Evolutionary conservation across 2,797 vertebrate species (phyloP), one percentile per base, ranked within the genome.

Genomic region (Muscicapa striata): DNA sequence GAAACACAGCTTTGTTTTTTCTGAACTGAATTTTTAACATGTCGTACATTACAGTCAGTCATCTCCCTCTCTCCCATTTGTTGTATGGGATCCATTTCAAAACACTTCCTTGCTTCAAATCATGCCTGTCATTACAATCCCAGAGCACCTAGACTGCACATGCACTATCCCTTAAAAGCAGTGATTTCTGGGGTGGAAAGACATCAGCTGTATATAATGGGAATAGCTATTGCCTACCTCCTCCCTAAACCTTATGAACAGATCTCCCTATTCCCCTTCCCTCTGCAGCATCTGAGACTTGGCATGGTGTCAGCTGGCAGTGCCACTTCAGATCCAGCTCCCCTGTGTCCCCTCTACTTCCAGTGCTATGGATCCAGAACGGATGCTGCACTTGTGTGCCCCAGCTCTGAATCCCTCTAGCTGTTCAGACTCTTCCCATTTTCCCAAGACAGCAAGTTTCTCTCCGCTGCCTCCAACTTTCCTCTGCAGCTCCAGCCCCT

Each of bases 61-160:
- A 95, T 72, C 43, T 94, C 93, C 92, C 94, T 89, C 51, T 91
- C 84, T 94, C 82, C 89, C 78, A 75, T 95, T 96, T 97, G 95
- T 96, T 91, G 89, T 75, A 93, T 43, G 72, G 48, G 66, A 95
- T 93, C 87, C 68, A 87, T 96, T 96, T 94, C 94, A 95, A 96
- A 92, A 92, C 92, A 93, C 72, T 96, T 95, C 51, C 55, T 81
- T 86, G 68, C 78, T 94, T 94, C 36, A 36, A 83, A 77, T 92
- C 78, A 89, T 48, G 87, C 51, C 76, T 78, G 84, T 94, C 93
- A 92, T 81, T 87, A 87, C 87, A 92, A 75, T 93, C 94, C 94
- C 95, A 93, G 85, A 92, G 94, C 82, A 89, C 91, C 68, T 51
- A 27, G n/a, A 82, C 90, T 94, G 66, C 62, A 89, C 1, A 5